Evolutionary conservation across 2,113 vertebrate species (phyloP).

Genomic region (Phodopus roborovskii): DNA sequence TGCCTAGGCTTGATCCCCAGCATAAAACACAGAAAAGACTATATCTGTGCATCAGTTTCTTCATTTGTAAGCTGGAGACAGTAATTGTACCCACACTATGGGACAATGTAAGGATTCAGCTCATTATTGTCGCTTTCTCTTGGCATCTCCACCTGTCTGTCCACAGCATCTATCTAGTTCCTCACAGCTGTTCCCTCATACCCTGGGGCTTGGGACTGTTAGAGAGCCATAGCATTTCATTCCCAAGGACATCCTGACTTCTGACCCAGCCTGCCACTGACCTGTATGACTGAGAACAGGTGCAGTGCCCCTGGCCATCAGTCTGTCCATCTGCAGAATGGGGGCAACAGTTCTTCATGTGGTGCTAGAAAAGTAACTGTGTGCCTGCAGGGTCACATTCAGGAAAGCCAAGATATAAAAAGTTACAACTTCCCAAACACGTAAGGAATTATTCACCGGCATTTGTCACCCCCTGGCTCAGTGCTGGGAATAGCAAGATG

Average conservation of each 20-base stretch:
- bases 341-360: neutral
- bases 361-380: neutral
- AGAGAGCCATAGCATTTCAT: neutral
- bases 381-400: slow-evolving; percentile 43
- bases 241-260: neutral
- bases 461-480: slow-evolving; percentile 67
- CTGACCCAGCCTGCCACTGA: neutral
- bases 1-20: neutral
- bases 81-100: neutral
- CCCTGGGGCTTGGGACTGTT: neutral
- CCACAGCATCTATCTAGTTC: neutral
- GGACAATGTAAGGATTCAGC: neutral
- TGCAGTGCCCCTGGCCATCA: neutral
- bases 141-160: neutral
- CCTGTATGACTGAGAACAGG: neutral
- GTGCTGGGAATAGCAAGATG: slow-evolving; percentile 73
- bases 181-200: neutral
- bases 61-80: neutral
- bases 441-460: slow-evolving; percentile 64
- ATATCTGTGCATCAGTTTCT: neutral
- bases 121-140: neutral
- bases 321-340: slow-evolving; percentile 18
- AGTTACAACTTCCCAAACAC: slow-evolving; percentile 66
- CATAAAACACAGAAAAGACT: neutral
- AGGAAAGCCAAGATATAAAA: slow-evolving; percentile 73